Percentiles rank a stretch among this genome's conserved stretches.
These are phyloP conservation scores for Oxyura jamaicensis DNA, from an alignment of 2,113 vertebrate genomes.

Conservation along the genomic window DNA sequence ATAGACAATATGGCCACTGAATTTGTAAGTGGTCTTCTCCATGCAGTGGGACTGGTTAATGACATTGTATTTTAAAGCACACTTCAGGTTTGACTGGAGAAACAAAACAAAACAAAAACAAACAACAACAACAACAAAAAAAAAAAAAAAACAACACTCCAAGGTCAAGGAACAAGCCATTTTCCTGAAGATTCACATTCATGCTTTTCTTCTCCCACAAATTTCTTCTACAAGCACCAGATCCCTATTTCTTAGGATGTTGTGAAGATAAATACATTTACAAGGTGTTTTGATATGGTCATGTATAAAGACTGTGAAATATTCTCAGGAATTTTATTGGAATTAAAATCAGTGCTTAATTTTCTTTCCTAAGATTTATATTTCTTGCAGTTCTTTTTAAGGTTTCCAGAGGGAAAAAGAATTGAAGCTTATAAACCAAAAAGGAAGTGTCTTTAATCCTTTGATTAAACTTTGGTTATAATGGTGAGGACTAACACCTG, in stretches of 20 bases:
- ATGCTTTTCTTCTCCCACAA: not conserved
- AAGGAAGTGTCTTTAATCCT: slow-evolving; percentile 47
- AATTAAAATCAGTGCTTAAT: slow-evolving; percentile 36
- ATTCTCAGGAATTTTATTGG: not conserved
- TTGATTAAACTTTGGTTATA: slow-evolving; percentile 47
- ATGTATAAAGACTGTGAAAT: not conserved
- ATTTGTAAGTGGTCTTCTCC: not conserved
- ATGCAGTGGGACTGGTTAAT: not conserved
- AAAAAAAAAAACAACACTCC: not conserved
- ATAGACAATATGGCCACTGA: not conserved
- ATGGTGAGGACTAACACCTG: not conserved
- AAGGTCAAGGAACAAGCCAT: not conserved
- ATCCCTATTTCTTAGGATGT: not conserved
- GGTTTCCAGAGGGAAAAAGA: slow-evolving; percentile 42
- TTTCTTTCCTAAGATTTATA: slow-evolving; percentile 28
- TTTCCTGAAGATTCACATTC: not conserved
- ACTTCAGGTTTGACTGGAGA: not conserved
- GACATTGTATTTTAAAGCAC: not conserved
- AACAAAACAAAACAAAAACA: too few species aligned
- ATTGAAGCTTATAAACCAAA: slow-evolving; percentile 32
- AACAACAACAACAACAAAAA: too few species aligned
- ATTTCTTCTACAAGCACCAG: not conserved
- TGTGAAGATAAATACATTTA: not conserved
- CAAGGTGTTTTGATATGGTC: not conserved
- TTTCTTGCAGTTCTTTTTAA: slow-evolving; percentile 6